Percentiles rank a stretch among this genome's conserved stretches.
Evolutionary conservation across 2,113 vertebrate species (phyloP).

Genomic region (Ciconia maguari): DNA sequence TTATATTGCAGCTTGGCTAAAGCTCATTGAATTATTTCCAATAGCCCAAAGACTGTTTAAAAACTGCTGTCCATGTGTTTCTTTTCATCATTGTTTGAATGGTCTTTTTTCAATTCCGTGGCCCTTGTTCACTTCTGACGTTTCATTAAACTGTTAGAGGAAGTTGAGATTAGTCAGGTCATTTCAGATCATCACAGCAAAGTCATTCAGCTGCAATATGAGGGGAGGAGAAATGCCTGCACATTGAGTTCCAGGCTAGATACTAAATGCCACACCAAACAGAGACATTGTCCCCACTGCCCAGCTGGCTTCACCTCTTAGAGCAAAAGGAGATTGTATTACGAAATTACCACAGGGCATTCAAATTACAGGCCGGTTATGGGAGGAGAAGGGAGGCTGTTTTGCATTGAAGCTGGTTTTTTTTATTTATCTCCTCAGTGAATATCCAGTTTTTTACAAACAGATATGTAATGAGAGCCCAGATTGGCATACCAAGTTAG

Average conservation of each 20-base stretch:
- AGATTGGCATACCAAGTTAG: neutral
- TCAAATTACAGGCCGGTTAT: neutral
- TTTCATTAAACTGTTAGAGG: conserved; percentile 64
- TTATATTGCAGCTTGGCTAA: conserved; percentile 40
- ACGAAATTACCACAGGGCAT: neutral
- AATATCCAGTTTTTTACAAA: neutral
- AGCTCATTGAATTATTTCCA: conserved; percentile 55
- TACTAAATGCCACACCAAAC: conserved; percentile 3
- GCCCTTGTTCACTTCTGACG: conserved; percentile 53
- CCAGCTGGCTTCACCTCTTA: neutral
- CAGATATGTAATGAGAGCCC: neutral
- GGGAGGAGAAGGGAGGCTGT: neutral
- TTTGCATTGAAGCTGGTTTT: neutral
- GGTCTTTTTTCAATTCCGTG: conserved; percentile 31
- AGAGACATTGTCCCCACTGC: neutral
- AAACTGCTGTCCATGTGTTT: conserved; percentile 64
- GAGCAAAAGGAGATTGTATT: neutral
- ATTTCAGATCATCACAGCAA: conserved; percentile 49
- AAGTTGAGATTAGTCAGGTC: conserved; percentile 64
- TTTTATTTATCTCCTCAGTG: neutral
- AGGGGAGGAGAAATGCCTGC: conserved; percentile 7
- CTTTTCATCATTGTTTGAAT: conserved; percentile 64
- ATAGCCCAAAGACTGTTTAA: conserved; percentile 26
- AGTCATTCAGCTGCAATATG: conserved; percentile 43
- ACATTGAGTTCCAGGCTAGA: neutral